Base-by-base conservation (phyloP, 2,797 vertebrate genomes). In the Margarornis squamiger region DNA sequence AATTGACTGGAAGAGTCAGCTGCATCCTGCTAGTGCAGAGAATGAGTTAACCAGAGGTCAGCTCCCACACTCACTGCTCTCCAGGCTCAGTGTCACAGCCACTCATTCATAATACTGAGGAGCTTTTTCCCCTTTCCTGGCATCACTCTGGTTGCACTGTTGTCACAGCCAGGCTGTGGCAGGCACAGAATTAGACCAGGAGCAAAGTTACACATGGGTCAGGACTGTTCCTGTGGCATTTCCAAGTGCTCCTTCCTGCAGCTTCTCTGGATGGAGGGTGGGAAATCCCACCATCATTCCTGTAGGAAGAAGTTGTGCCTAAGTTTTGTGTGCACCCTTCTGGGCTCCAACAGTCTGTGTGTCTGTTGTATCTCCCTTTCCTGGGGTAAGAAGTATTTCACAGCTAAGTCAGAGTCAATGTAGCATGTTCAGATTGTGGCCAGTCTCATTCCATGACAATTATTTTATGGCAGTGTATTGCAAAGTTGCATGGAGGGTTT, bases 351-450 rank as follows among this genome's bases (percentile, higher is more conserved):
- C 13, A 63, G n/a, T 86, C 93, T 38, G 18, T 54, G 49, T 67
- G 79, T 74, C 46, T 86, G 34, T 34, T 88, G 59, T 87, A 62
- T 89, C 75, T 75, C 94, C 88, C 88, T 94, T 91, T 88, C 65
- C 62, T 93, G 27, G 72, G 87, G 86, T 83, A 94, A 96, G 62
- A 94, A 97, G 70, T 90, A 91, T 86, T 78, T 87, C 85, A 86
- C 96, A 96, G 87, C 95, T 94, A 85, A 97, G 46, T 94, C 83
- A 72, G 91, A 95, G 78, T 86, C 92, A 63, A 22, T 91, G 91
- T 83, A 88, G 85, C 17, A 0, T 85, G 79, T 77, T 82, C 83
- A 80, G 45, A 8, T 85, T 95, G 72, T 93, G 86, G 66, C 77
- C 77, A 75, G 1, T 84, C 61, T 86, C 80, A 36, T 41, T 61